These are phyloP conservation scores for Pararge aegeria DNA, from an alignment of 1,140 invertebrate species.

Conservation along the genomic window DNA sequence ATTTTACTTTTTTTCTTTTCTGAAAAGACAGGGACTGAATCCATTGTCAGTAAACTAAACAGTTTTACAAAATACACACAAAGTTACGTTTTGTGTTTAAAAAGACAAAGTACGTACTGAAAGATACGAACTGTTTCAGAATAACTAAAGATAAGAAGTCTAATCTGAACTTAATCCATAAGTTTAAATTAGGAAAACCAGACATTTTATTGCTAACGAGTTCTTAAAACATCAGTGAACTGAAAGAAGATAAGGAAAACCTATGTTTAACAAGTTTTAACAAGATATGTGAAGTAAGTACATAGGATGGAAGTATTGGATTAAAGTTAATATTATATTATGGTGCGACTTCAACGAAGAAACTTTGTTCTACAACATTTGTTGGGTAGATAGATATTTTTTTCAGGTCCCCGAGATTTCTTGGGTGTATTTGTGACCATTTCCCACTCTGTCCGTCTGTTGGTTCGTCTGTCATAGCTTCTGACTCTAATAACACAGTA, in stretches of 20 bases:
- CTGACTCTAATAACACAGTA: no score
- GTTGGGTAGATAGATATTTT: no score
- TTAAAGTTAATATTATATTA: neutral
- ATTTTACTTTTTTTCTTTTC: no score
- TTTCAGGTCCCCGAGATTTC: no score
- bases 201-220: slow-evolving; percentile 19
- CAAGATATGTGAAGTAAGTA: neutral
- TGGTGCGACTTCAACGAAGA: no score
- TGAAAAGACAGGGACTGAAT: no score
- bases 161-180: slow-evolving; percentile 15
- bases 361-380: no score
- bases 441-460: no score
- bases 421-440: no score
- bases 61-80: neutral
- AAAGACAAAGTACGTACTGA: neutral
- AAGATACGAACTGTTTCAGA: slow-evolving; percentile 4
- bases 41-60: no score
- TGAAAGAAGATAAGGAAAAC: slow-evolving; percentile 12
- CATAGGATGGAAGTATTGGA: neutral
- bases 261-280: slow-evolving; percentile 16
- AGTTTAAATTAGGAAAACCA: slow-evolving; percentile 12
- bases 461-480: no score
- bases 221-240: slow-evolving; percentile 12
- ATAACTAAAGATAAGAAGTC: slow-evolving; percentile 6
- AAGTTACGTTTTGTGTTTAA: neutral